phyloP scores from a whole-genome alignment of 2,113 vertebrate species.

The Hippocampus mohnikei region DNA sequence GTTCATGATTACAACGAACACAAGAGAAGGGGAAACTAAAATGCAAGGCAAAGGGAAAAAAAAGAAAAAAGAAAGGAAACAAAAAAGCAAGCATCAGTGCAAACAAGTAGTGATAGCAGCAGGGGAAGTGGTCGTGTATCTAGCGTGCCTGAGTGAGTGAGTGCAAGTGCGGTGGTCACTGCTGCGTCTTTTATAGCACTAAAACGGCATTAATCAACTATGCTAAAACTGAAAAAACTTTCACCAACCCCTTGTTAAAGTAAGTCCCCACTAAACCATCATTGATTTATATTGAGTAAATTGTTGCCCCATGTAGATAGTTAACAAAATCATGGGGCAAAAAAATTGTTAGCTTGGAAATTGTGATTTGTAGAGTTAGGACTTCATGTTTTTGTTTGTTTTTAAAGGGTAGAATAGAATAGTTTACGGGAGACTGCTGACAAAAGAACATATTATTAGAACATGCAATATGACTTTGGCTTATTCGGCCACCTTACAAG shows the following conservation, averaged over 20 bases:
- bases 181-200: constrained; percentile 8
- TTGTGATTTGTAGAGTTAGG: no score
- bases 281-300: neutral
- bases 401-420: no score
- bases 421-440: no score
- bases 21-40: constrained; percentile 30
- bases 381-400: no score
- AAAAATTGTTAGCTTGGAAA: no score
- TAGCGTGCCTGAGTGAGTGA: constrained; percentile 21
- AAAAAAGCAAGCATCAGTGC: constrained; percentile 59
- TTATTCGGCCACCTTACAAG: no score
- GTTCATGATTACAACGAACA: constrained; percentile 73
- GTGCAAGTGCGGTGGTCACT: constrained; percentile 20
- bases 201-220: constrained; percentile 6
- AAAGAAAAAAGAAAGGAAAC: constrained; percentile 23
- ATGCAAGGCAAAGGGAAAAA: constrained; percentile 8
- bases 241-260: neutral
- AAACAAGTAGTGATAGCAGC: constrained; percentile 64
- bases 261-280: neutral
- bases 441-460: no score
- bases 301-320: no score
- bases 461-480: no score
- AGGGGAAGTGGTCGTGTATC: constrained; percentile 27
- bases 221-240: neutral
- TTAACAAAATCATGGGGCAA: no score